phyloP scores from a whole-genome alignment of 2,113 vertebrate species.

The Poecilia latipinna region DNA sequence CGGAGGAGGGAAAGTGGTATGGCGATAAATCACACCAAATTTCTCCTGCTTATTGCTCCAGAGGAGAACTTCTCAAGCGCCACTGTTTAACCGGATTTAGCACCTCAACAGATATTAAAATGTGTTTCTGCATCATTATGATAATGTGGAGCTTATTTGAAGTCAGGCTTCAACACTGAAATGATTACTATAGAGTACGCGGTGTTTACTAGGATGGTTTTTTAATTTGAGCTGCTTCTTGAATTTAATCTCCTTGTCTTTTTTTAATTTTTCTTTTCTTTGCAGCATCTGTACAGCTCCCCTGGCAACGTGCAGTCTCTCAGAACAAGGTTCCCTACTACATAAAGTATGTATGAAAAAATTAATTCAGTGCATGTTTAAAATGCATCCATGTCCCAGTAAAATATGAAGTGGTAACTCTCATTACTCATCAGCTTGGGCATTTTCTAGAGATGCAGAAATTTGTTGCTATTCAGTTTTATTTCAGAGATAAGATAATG shows the following conservation, averaged over 20 bases:
- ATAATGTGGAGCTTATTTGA: slow-evolving; percentile 41
- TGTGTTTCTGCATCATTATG: slow-evolving; percentile 17
- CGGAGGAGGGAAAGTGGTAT: slow-evolving; percentile 58
- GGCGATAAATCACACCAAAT: slow-evolving; percentile 48
- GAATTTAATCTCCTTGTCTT: slow-evolving; percentile 17
- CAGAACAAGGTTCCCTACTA: slow-evolving; percentile 96
- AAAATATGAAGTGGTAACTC: background rate
- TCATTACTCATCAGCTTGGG: background rate
- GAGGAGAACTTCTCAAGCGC: slow-evolving; percentile 32
- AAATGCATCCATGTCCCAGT: slow-evolving; percentile 5
- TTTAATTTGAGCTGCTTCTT: slow-evolving; percentile 19
- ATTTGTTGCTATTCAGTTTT: background rate
- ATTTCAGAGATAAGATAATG: background rate
- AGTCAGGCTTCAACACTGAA: slow-evolving; percentile 34
- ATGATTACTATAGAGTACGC: slow-evolving; percentile 21
- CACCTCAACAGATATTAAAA: slow-evolving; percentile 15
- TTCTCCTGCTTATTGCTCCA: slow-evolving; percentile 40
- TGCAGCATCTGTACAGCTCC: slow-evolving; percentile 90
- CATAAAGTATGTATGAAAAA: slow-evolving; percentile 89
- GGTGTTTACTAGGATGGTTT: slow-evolving; percentile 39
- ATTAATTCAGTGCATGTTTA: slow-evolving; percentile 27
- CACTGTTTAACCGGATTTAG: slow-evolving; percentile 26
- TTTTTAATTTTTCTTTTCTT: slow-evolving; percentile 29
- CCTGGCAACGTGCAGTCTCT: slow-evolving; percentile 85
- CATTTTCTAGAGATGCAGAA: background rate